These are phyloP conservation scores for Mayetiola destructor DNA, from an alignment of 2,888 invertebrate species.

Conservation along the genomic window DNA sequence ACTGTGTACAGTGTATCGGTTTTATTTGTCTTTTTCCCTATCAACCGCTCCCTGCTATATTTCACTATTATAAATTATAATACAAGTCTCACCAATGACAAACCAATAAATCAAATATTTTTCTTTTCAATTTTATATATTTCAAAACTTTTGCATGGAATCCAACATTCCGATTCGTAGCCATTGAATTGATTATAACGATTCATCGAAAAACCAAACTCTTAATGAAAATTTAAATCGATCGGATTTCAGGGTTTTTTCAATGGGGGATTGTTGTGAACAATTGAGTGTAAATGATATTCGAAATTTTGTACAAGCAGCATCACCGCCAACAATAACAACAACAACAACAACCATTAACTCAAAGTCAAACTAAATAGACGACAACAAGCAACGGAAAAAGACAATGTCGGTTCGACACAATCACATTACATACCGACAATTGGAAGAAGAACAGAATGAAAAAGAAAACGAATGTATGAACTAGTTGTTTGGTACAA, in stretches of 20 bases:
- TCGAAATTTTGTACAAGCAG: no score
- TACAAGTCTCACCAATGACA: no score
- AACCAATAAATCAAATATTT: conserved; percentile 9
- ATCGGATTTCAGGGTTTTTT: not conserved
- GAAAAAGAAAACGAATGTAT: not conserved
- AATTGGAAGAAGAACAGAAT: not conserved
- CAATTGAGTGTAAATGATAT: not conserved
- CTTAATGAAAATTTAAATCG: not conserved
- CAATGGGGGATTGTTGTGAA: not conserved
- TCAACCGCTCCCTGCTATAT: no score
- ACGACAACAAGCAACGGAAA: not conserved
- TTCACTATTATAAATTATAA: no score
- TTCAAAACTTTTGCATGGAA: no score
- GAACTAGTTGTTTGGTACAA: not conserved
- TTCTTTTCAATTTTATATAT: conserved; percentile 3
- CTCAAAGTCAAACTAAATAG: not conserved
- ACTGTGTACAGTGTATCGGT: no score
- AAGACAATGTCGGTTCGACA: not conserved
- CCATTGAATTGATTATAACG: not conserved
- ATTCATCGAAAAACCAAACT: not conserved
- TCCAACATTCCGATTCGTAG: not conserved
- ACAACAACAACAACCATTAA: not conserved
- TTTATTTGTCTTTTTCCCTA: not conserved
- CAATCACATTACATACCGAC: not conserved
- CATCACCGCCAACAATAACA: no score